Conservation (phyloP, 2,113 vertebrate genomes). For the Triplophysa tibetana region DNA sequence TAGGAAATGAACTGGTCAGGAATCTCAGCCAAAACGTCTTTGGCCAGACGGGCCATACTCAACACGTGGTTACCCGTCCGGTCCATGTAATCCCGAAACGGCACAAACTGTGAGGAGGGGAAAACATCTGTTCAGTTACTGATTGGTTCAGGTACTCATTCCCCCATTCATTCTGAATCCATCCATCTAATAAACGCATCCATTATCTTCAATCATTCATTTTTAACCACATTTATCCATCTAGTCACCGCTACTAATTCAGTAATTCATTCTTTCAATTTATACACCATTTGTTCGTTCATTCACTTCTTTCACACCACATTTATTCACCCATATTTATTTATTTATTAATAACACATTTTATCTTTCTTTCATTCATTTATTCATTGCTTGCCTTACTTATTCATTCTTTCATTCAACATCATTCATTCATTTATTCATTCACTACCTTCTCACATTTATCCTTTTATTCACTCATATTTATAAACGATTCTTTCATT, state of each 20-base stretch:
- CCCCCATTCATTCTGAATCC: background rate
- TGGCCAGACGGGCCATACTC: conserved; percentile 90
- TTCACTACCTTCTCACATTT: background rate
- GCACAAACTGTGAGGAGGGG: conserved; percentile 80
- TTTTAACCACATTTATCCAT: too few species aligned
- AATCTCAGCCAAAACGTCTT: conserved; percentile 91
- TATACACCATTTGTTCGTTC: background rate
- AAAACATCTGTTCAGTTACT: background rate
- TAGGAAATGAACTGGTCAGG: conserved; percentile 93
- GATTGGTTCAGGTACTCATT: background rate
- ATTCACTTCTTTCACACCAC: background rate
- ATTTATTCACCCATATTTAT: background rate
- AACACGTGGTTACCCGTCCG: conserved; percentile 88
- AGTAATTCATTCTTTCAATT: background rate
- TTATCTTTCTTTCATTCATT: background rate
- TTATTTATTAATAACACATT: too few species aligned
- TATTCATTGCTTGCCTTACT: too few species aligned
- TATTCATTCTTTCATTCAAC: background rate
- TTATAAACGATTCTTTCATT: too few species aligned
- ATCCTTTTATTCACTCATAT: background rate
- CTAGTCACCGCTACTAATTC: background rate
- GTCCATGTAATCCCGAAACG: conserved; percentile 91
- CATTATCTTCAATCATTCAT: background rate
- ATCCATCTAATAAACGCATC: background rate
- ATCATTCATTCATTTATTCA: background rate